These are phyloP conservation scores for Dryadula phaetusa DNA, from an alignment of 2,888 invertebrate genomes.

Conservation along the genomic window DNA sequence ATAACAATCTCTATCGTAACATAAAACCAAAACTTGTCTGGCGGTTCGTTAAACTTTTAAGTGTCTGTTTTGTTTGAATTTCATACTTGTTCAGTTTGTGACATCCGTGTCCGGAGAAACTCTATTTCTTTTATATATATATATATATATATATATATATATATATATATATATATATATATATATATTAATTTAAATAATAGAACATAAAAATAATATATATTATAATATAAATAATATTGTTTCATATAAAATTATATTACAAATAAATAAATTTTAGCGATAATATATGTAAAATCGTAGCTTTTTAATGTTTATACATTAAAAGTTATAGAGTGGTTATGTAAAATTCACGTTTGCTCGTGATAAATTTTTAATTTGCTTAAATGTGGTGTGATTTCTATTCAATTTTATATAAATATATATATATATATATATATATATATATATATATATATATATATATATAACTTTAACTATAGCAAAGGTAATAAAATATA, in stretches of 20 bases:
- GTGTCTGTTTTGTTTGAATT: constrained; percentile 19
- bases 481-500: background rate
- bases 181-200: no score
- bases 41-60: constrained; percentile 18
- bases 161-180: no score
- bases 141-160: no score
- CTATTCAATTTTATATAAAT: constrained; percentile 12
- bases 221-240: no score
- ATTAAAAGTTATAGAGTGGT: constrained; percentile 17
- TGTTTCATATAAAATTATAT: no score
- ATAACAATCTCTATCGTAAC: constrained; percentile 15
- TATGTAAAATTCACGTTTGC: constrained; percentile 19
- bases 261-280: constrained; percentile 6
- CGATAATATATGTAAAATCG: constrained; percentile 12
- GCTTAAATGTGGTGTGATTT: constrained; percentile 9
- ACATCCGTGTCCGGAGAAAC: constrained; percentile 8
- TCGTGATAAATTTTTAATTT: constrained; percentile 19
- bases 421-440: constrained; percentile 1
- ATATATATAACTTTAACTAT: constrained; percentile 1
- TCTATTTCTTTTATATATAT: background rate
- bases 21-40: constrained; percentile 17
- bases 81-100: constrained; percentile 1
- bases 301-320: constrained; percentile 13
- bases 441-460: background rate
- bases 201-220: no score